Conservation (phyloP, 2,888 invertebrate genomes). For the Pegoplata infirma region DNA sequence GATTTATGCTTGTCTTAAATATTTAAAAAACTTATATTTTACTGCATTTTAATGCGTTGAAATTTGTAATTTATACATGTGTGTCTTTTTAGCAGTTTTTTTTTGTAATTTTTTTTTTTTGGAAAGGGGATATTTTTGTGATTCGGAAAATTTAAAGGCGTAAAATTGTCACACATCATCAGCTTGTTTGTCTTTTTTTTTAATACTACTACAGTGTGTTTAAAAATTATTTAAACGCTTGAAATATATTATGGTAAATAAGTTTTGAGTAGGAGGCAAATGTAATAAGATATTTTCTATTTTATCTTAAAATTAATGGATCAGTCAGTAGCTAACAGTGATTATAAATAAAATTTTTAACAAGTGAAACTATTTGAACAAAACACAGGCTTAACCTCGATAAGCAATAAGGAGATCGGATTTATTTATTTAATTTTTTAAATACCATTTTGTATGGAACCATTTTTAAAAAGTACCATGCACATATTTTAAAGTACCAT, state of each 20-base stretch:
- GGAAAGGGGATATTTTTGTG: constrained; percentile 35
- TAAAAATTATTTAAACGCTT: not conserved
- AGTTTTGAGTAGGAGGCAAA: too few species aligned
- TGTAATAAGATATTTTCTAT: too few species aligned
- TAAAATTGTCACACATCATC: constrained; percentile 63
- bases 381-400: too few species aligned
- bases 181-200: constrained; percentile 21
- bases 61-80: constrained; percentile 47
- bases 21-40: constrained; percentile 71
- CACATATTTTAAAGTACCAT: too few species aligned
- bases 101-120: constrained; percentile 63
- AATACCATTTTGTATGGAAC: too few species aligned
- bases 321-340: too few species aligned
- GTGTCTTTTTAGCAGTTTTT: constrained; percentile 44
- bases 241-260: not conserved
- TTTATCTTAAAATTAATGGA: too few species aligned
- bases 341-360: too few species aligned
- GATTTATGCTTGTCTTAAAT: constrained; percentile 71
- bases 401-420: too few species aligned
- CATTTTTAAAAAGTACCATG: too few species aligned
- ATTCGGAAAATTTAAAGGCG: constrained; percentile 52
- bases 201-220: constrained; percentile 1
- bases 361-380: too few species aligned
- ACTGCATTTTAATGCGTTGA: constrained; percentile 73
- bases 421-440: too few species aligned